Conservation (phyloP, 2,888 invertebrate species). For the Zhuqinia jingwanae region DNA sequence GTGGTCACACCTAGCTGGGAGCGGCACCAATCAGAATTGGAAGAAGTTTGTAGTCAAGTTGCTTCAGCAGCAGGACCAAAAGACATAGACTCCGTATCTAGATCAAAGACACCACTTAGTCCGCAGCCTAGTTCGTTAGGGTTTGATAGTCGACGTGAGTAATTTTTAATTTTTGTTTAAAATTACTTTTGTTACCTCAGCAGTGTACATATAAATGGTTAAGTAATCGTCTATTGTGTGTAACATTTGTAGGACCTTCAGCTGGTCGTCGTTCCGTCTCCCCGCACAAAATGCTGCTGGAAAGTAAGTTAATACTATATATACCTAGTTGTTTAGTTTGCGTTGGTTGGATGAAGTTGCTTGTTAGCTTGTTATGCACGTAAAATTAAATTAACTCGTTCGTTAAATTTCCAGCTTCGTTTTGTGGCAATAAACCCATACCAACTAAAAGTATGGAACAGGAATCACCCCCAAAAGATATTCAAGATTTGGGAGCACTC, state of each 20-base stretch:
- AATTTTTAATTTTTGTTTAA: no score
- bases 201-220: no score
- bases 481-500: slow-evolving; percentile 39
- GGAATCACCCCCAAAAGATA: slow-evolving; percentile 72
- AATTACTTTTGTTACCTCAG: neutral
- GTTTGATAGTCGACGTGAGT: slow-evolving; percentile 64
- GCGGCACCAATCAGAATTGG: slow-evolving; percentile 42
- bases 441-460: slow-evolving; percentile 82
- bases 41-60: slow-evolving; percentile 36
- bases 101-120: slow-evolving; percentile 67
- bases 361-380: no score
- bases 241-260: slow-evolving; percentile 41
- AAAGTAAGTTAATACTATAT: no score
- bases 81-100: slow-evolving; percentile 64
- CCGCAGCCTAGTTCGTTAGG: slow-evolving; percentile 67
- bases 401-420: no score
- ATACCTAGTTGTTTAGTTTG: no score
- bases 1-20: slow-evolving; percentile 62
- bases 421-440: slow-evolving; percentile 92
- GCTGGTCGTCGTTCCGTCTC: slow-evolving; percentile 75
- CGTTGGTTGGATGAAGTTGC: no score
- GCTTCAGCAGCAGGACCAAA: slow-evolving; percentile 60
- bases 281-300: slow-evolving; percentile 83
- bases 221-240: neutral
- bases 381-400: no score